phyloP scores from a whole-genome alignment of 2,888 invertebrate species.

The Tachystola acroxantha region DNA sequence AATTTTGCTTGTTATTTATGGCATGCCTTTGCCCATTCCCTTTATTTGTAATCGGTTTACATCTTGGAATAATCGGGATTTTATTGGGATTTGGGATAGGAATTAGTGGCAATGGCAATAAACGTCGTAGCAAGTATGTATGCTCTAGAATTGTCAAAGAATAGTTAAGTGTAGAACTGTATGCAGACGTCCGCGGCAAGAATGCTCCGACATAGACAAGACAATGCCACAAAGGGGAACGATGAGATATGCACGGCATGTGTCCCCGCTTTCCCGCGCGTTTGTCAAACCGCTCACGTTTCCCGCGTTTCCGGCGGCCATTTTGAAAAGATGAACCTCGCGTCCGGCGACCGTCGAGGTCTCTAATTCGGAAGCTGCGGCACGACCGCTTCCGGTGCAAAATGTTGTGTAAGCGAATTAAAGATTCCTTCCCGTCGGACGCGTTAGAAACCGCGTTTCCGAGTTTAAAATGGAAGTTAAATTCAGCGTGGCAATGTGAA shows the following conservation, averaged over 20 bases:
- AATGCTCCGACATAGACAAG: slow-evolving; percentile 3
- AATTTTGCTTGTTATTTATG: too few relatives aligned
- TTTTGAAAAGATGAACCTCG: slow-evolving; percentile 66
- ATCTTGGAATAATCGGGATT: too few relatives aligned
- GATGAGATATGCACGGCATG: slow-evolving; percentile 53
- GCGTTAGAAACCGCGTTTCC: neutral
- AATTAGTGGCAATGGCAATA: too few relatives aligned
- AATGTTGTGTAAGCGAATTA: slow-evolving; percentile 72
- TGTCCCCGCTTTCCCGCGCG: slow-evolving; percentile 55
- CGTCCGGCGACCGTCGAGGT: slow-evolving; percentile 40
- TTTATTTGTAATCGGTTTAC: too few relatives aligned
- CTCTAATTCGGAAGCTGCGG: slow-evolving; percentile 57
- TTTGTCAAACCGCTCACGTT: slow-evolving; percentile 76
- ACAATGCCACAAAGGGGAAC: slow-evolving; percentile 24
- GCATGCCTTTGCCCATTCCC: too few relatives aligned
- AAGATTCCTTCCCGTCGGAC: slow-evolving; percentile 30
- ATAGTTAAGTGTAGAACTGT: neutral
- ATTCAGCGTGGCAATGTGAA: too few relatives aligned
- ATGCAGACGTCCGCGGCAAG: slow-evolving; percentile 2
- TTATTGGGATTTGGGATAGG: too few relatives aligned
- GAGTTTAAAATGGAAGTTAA: too few relatives aligned
- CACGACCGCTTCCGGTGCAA: slow-evolving; percentile 57
- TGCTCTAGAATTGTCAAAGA: too few relatives aligned
- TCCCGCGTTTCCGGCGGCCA: slow-evolving; percentile 64
- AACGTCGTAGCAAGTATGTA: too few relatives aligned